Base-by-base conservation (phyloP, 2,888 invertebrate species). In the Pachydiplax longipennis region DNA sequence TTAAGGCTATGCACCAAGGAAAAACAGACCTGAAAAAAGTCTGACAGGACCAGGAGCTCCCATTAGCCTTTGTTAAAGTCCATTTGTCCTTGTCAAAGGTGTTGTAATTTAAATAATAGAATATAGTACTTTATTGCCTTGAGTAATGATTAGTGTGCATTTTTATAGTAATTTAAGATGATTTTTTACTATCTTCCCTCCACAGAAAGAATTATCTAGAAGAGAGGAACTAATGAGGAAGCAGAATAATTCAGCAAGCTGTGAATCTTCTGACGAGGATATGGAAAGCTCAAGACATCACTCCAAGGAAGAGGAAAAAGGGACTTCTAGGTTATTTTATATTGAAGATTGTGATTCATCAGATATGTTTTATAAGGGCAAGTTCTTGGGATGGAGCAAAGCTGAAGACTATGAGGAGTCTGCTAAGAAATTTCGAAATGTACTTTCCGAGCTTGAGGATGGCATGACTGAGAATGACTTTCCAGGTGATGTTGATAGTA, bases 291-390 rank as follows among this genome's bases (percentile, higher is more conserved):
- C 37, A 15, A 40, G 22, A 37, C 31, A 22, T 13, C 25, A 1
- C 4, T 12, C 61, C 6, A 18, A 22, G 18, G 87, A 58, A 6
- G 58, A 58, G 2, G 87, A n/a, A 31, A 61, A 87, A 87, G 61
- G 13, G 61, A 37, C 65, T 87, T 18, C 31, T 37, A 25, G 31
- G n/a, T 61, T 2, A n/a, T 61, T 10, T 61, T 87, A 37, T 12
- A 58, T 37, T 61, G 61, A 87, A 65, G 40, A 37, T 37, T 31
- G n/a, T 37, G 87, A 87, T 35, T 87, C 61, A 8, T 5, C 31
- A 4, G 61, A 58, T 5, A 87, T 65, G 87, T 87, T 87, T 87
- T 61, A 37, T 13, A 87, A 87, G 37, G 87, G 87, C n/a, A 87
- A 61, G n/a, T 87, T 87, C 40, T 61, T 87, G 61, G 87, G 87